These are phyloP conservation scores for Micromys minutus DNA, from an alignment of 2,113 vertebrate genomes.

Conservation along the genomic window DNA sequence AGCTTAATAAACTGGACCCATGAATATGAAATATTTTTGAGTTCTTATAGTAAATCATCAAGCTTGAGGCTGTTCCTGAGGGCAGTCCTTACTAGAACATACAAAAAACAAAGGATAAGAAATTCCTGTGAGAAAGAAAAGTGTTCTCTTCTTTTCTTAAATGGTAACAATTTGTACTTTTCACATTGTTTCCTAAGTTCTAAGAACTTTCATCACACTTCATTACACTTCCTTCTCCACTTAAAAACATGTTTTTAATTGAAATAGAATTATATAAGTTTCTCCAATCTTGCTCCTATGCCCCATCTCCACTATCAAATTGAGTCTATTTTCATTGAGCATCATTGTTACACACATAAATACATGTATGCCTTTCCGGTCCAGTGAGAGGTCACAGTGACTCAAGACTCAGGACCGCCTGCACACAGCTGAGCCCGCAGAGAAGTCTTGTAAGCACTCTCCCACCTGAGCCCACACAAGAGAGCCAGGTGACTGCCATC, in stretches of 20 bases:
- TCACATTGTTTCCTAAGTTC: too few species aligned
- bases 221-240: background rate
- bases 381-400: too few species aligned
- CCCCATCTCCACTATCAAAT: background rate
- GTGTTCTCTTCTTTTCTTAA: background rate
- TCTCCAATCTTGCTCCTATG: background rate
- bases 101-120: background rate
- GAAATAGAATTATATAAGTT: background rate
- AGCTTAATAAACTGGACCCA: background rate
- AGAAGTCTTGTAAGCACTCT: too few species aligned
- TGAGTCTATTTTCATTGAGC: background rate
- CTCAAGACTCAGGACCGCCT: too few species aligned
- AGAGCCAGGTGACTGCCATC: too few species aligned
- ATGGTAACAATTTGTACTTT: background rate
- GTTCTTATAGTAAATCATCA: background rate
- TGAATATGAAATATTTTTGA: background rate
- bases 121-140: background rate
- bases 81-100: background rate
- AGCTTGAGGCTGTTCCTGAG: background rate
- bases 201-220: background rate
- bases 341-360: background rate
- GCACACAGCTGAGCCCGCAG: too few species aligned
- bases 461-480: too few species aligned
- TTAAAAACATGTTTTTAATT: background rate
- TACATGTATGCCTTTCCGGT: background rate